Base-by-base conservation (phyloP, 2,888 invertebrate genomes). In the Drosophila siamana region DNA sequence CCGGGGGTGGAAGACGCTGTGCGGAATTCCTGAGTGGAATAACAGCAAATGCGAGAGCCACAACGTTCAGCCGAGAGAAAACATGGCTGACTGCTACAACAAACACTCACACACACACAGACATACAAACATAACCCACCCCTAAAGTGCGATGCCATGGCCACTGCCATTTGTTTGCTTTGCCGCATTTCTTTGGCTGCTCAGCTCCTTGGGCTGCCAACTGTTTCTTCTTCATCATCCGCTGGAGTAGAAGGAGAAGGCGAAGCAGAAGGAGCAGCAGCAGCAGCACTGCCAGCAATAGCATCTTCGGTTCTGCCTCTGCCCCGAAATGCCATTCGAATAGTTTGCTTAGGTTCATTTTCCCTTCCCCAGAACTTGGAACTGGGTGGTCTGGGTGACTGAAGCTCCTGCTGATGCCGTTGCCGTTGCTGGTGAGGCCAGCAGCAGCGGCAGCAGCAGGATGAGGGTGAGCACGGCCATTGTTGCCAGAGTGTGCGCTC, bases 271-370 rank as follows among this genome's bases (percentile, higher is more conserved):
- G 46, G 0, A 33, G 33, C 36, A 15, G 36, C 36, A 38, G 56
- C 47, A 62, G 55, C 43, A 59, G 66, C 16, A 59, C 41, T 51
- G 46, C 57, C 57, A 54, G 72, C 66, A 76, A 48, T 44, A 62
- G 57, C 80, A 66, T 86, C 87, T 81, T 81, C 67, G 82, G 69
- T 60, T 76, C 78, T 74, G 50, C 48, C 70, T 60, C 47, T 63
- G 47, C 55, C 77, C 69, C 71, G 76, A 78, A 84, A 89, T 90
- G 80, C 85, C 87, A 88, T 90, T 89, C 80, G 73, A 87, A 89
- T 89, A 90, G 90, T 91, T 90, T 90, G 89, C 91, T 90, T 88
- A 88, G 89, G 91, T 90, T 90, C 89, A 91, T 90, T 91, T 90
- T 90, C 79, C 74, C 62, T 59, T 26, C 36, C 9, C 50, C 55